A percentile compares a stretch with the other conserved stretches of the same genome.
Conservation (phyloP, 1,140 invertebrate genomes). For the Aphidius gifuensis region DNA sequence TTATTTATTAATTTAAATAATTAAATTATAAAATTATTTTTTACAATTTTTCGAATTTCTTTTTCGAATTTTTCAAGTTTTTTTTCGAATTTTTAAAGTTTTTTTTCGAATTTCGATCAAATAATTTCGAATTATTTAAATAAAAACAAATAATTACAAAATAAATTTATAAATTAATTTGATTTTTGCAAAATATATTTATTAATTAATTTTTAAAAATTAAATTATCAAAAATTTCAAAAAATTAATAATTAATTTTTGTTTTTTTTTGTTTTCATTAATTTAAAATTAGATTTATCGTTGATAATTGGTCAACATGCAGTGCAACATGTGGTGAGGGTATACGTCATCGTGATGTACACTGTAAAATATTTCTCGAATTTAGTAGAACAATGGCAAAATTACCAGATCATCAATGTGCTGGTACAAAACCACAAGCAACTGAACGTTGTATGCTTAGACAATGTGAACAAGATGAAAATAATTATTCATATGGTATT, state of each 20-base stretch:
- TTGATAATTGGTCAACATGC: slow-evolving; percentile 83
- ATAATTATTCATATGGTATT: slow-evolving; percentile 48
- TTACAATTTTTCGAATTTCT: too few species aligned
- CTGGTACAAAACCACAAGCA: slow-evolving; percentile 75
- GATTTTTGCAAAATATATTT: too few species aligned
- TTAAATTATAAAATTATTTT: too few species aligned
- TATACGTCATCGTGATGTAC: slow-evolving; percentile 72
- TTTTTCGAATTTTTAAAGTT: not conserved
- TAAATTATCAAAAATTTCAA: too few species aligned
- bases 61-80: too few species aligned
- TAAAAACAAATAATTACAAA: not conserved
- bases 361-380: slow-evolving; percentile 91
- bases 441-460: slow-evolving; percentile 74
- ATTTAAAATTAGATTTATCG: slow-evolving; percentile 61
- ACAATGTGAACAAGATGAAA: slow-evolving; percentile 60
- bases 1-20: slow-evolving; percentile 3
- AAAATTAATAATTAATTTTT: not conserved
- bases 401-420: slow-evolving; percentile 84
- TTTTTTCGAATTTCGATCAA: not conserved
- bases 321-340: slow-evolving; percentile 88
- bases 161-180: too few species aligned
- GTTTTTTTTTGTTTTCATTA: too few species aligned
- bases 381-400: slow-evolving; percentile 82
- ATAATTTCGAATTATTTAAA: not conserved
- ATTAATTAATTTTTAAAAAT: too few species aligned